Percentiles rank a stretch among this genome's conserved stretches.
phyloP scores from a whole-genome alignment of 2,888 invertebrate species.

The Euspilapteryx auroguttella region DNA sequence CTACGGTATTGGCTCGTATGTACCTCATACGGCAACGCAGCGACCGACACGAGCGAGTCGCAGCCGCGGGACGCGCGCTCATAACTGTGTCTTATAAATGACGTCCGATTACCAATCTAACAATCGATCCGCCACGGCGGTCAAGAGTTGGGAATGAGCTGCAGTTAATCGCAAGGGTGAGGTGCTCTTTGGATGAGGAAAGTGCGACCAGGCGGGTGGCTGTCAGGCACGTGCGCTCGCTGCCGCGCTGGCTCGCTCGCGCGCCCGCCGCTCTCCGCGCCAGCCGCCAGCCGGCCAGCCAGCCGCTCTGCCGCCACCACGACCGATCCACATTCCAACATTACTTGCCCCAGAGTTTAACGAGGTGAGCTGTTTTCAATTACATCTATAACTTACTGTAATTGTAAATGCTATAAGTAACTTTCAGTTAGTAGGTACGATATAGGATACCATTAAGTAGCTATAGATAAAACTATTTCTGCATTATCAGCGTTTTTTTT shows the following conservation, averaged over 20 bases:
- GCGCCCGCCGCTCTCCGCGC: conserved; percentile 8
- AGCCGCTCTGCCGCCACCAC: conserved; percentile 1
- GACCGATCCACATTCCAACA: too few species aligned
- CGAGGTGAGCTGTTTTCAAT: too few species aligned
- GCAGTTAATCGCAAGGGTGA: conserved; percentile 19
- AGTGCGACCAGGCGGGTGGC: conserved; percentile 20
- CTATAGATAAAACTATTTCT: too few species aligned
- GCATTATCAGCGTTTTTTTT: too few species aligned
- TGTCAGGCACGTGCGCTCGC: conserved; percentile 13
- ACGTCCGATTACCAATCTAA: conserved; percentile 14
- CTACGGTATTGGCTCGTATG: conserved; percentile 20
- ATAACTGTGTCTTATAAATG: conserved; percentile 26
- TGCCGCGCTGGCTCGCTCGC: conserved; percentile 13
- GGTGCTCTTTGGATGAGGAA: conserved; percentile 13
- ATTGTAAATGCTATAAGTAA: too few species aligned
- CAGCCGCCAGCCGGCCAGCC: conserved; percentile 1
- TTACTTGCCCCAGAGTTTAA: too few species aligned
- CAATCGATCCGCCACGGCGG: conserved; percentile 19
- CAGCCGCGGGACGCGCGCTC: conserved; percentile 24
- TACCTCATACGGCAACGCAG: too few species aligned
- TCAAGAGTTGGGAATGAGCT: conserved; percentile 20
- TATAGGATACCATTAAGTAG: too few species aligned
- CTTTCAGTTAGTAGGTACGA: too few species aligned
- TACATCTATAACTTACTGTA: too few species aligned
- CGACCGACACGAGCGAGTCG: conserved; percentile 23